Conservation (phyloP, 2,797 vertebrate species). For the Falco rusticolus region DNA sequence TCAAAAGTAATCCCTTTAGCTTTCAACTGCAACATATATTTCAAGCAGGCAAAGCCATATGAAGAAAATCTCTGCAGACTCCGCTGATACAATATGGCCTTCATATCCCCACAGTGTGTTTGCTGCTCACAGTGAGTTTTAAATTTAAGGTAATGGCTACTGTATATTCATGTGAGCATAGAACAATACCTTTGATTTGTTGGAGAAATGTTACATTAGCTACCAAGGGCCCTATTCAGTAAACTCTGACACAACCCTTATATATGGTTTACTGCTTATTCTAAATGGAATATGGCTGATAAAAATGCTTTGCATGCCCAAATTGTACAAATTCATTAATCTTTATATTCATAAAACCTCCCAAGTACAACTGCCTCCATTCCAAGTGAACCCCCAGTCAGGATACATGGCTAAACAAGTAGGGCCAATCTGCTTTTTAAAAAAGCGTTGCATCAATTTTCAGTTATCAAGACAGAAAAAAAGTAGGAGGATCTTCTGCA, state of each 20-base stretch:
- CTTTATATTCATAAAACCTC: conserved; percentile 60
- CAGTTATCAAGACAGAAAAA: neutral
- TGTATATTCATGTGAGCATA: conserved; percentile 81
- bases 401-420: neutral
- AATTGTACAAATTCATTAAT: conserved; percentile 75
- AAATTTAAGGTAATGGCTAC: conserved; percentile 83
- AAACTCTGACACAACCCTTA: conserved; percentile 79
- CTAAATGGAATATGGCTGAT: conserved; percentile 68
- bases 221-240: conserved; percentile 79
- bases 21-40: conserved; percentile 87
- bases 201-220: conserved; percentile 77
- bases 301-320: conserved; percentile 73
- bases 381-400: conserved; percentile 1
- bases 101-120: conserved; percentile 77
- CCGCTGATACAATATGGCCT: conserved; percentile 83
- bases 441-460: neutral
- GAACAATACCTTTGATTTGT: conserved; percentile 84
- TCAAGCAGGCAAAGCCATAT: conserved; percentile 80
- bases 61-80: conserved; percentile 84
- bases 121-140: conserved; percentile 74
- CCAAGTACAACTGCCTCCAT: neutral
- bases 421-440: neutral
- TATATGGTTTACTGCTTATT: conserved; percentile 73
- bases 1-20: conserved; percentile 87
- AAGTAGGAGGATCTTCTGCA: neutral